Evolutionary conservation across 2,888 invertebrate genomes (phyloP).

Genomic region (Tipula helvola): DNA sequence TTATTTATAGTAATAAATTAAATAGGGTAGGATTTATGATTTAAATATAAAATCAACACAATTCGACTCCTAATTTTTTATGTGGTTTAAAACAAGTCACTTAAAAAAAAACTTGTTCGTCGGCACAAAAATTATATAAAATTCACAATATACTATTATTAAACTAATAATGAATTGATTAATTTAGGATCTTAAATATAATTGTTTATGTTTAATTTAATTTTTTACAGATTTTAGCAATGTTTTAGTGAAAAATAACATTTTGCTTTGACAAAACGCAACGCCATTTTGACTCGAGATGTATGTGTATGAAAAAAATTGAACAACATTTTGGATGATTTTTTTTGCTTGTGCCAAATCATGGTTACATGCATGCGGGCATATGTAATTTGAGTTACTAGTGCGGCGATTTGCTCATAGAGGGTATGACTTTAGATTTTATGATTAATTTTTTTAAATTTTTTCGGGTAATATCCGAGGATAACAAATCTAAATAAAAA

Average conservation of each 20-base stretch:
- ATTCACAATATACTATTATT: neutral
- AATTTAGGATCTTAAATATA: neutral
- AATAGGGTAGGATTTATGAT: neutral
- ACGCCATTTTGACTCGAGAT: conserved; percentile 6
- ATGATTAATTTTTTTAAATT: too few relatives aligned
- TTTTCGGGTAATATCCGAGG: too few relatives aligned
- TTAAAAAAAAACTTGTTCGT: neutral
- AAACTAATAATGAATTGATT: neutral
- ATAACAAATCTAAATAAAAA: too few relatives aligned
- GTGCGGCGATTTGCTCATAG: neutral
- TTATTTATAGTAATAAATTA: neutral
- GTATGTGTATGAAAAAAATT: neutral
- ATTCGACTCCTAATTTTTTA: neutral
- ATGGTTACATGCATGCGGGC: neutral
- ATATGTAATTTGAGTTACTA: neutral
- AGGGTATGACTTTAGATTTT: neutral
- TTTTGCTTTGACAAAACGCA: conserved; percentile 8
- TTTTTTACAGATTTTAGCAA: neutral
- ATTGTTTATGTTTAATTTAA: neutral
- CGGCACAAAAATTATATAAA: neutral
- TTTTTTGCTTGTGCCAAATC: neutral
- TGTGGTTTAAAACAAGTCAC: neutral
- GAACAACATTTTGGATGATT: neutral
- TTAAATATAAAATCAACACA: neutral
- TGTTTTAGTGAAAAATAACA: neutral